Conservation (phyloP, 2,113 vertebrate genomes). For the Gymnorhina tibicen region DNA sequence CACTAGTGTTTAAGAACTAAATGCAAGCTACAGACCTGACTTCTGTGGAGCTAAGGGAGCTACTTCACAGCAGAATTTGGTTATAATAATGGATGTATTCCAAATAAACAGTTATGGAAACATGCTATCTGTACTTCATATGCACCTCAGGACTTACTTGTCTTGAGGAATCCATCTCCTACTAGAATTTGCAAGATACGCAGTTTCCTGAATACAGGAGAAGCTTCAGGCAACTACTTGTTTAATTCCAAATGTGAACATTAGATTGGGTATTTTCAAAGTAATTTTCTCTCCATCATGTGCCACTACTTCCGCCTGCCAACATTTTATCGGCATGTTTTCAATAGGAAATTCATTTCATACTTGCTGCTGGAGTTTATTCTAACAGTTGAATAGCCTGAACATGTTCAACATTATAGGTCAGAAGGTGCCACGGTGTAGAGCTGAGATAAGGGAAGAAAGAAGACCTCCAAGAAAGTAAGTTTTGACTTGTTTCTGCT, state of each 20-base stretch:
- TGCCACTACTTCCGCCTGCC: conserved; percentile 41
- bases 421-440: conserved; percentile 49
- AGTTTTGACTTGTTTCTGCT: conserved; percentile 41
- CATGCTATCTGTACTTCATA: neutral
- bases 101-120: neutral
- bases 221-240: conserved; percentile 30
- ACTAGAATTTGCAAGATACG: conserved; percentile 25
- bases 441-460: conserved; percentile 56
- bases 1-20: neutral
- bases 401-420: conserved; percentile 45
- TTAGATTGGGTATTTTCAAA: conserved; percentile 60
- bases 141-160: neutral
- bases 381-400: conserved; percentile 27
- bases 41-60: neutral
- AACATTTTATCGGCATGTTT: conserved; percentile 64
- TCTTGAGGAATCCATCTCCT: conserved; percentile 8
- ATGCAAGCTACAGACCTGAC: neutral
- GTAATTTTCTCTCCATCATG: conserved; percentile 23
- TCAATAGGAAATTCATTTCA: conserved; percentile 67
- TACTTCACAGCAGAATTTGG: neutral
- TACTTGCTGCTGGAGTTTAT: conserved; percentile 53
- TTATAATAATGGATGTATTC: neutral
- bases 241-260: conserved; percentile 54
- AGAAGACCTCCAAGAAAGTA: conserved; percentile 24
- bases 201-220: conserved; percentile 45